Conservation (phyloP, 2,888 invertebrate species). For the Pantelozetes paolii region DNA sequence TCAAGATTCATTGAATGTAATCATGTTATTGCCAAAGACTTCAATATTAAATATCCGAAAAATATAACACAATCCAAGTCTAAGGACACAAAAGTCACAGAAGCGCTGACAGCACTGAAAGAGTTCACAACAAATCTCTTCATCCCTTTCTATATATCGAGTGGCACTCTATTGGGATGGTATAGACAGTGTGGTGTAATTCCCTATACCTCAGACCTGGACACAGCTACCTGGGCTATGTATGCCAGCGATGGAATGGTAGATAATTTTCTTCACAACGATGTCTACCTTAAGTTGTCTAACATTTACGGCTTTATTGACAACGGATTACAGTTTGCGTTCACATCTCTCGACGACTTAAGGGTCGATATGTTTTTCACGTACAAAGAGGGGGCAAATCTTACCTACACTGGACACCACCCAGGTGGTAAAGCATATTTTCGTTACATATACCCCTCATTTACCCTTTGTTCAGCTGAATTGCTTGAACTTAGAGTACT, state of each 20-base stretch:
- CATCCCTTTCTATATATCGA: constrained; percentile 43
- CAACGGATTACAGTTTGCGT: constrained; percentile 5
- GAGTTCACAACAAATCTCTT: constrained; percentile 40
- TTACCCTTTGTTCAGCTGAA: constrained; percentile 43
- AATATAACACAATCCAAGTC: neutral
- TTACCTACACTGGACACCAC: constrained; percentile 17
- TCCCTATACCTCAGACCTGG: constrained; percentile 45
- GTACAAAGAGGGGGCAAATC: constrained; percentile 11
- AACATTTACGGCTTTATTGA: neutral
- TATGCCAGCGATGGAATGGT: constrained; percentile 24
- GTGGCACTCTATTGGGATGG: constrained; percentile 46
- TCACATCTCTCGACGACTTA: neutral
- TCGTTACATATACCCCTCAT: constrained; percentile 44
- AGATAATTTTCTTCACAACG: neutral
- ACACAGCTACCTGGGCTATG: constrained; percentile 45
- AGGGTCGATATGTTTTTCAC: constrained; percentile 37
- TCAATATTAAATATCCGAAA: too few relatives aligned
- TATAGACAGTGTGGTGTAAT: constrained; percentile 46
- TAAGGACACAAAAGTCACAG: neutral
- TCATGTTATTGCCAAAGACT: neutral
- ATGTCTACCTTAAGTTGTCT: neutral
- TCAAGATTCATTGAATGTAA: constrained; percentile 43
- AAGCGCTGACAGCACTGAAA: constrained; percentile 28
- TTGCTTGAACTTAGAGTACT: constrained; percentile 44
- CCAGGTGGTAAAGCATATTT: neutral